Percentiles rank a stretch among this genome's conserved stretches.
Evolutionary conservation across 2,113 vertebrate genomes (phyloP).

Genomic region (Probosciger aterrimus): DNA sequence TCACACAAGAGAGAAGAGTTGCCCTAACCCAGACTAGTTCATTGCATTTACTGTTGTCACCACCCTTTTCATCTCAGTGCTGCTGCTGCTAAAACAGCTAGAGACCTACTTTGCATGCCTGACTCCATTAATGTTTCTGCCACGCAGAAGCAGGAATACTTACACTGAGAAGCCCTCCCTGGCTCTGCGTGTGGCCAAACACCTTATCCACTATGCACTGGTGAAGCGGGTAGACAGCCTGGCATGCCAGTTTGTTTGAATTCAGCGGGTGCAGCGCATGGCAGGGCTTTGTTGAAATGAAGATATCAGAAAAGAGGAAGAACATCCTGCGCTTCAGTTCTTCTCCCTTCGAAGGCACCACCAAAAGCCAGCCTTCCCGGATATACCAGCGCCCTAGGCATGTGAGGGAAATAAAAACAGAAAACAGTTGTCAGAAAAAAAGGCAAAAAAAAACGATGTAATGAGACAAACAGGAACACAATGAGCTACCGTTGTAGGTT

Average conservation of each 20-base stretch:
- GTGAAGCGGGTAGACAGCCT: constrained; percentile 79
- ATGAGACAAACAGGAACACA: not conserved
- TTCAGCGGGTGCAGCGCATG: constrained; percentile 76
- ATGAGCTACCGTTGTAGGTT: not conserved
- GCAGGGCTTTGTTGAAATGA: constrained; percentile 83
- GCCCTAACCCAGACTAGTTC: not conserved
- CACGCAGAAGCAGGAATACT: constrained; percentile 54
- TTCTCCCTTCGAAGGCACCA: constrained; percentile 84
- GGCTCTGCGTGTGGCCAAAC: constrained; percentile 88
- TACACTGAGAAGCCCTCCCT: constrained; percentile 92
- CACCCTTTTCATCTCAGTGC: not conserved
- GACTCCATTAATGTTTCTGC: not conserved
- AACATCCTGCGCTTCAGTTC: constrained; percentile 87
- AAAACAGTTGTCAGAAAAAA: not conserved
- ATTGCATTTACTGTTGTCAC: not conserved
- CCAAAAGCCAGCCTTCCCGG: constrained; percentile 87
- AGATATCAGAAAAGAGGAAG: constrained; percentile 91
- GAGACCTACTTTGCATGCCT: not conserved
- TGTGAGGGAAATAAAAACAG: not conserved
- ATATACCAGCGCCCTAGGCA: constrained; percentile 86
- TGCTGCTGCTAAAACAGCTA: not conserved
- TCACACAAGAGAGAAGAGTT: not conserved
- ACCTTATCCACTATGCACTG: constrained; percentile 87
- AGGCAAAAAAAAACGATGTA: no score
- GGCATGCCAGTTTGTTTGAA: constrained; percentile 79